A percentile compares a stretch with the other conserved stretches of the same genome.
Evolutionary conservation across 2,113 vertebrate species (phyloP).

Genomic region (Trematomus loennbergii): DNA sequence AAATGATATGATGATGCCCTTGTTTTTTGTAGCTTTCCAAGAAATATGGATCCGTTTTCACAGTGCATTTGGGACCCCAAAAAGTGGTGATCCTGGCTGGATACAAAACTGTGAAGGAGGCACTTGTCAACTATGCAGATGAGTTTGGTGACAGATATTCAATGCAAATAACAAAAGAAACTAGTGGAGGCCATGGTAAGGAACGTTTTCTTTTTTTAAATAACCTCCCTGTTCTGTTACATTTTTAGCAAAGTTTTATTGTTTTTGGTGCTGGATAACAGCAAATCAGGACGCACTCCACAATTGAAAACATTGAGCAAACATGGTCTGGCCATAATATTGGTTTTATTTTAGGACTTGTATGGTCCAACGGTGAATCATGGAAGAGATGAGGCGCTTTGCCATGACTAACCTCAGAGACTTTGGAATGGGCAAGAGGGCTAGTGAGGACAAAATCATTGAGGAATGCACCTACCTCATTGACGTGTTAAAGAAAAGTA

Average conservation of each 20-base stretch:
- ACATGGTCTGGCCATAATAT: neutral
- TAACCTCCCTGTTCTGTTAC: too few species aligned
- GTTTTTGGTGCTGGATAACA: too few species aligned
- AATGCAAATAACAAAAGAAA: rapidly evolving
- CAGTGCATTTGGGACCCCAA: too few species aligned
- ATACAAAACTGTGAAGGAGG: too few species aligned
- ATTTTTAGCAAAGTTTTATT: too few species aligned
- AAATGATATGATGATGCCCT: too few species aligned
- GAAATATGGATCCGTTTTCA: slow-evolving; percentile 64
- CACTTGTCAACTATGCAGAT: slow-evolving; percentile 34
- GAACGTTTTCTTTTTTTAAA: too few species aligned
- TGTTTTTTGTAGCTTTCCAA: slow-evolving; percentile 44
- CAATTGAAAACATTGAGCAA: too few species aligned
- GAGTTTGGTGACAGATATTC: slow-evolving; percentile 45
- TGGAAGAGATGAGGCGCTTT: slow-evolving; percentile 74
- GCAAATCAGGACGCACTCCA: too few species aligned
- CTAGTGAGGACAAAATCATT: slow-evolving; percentile 56
- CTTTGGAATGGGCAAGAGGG: slow-evolving; percentile 67
- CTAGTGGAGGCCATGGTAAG: slow-evolving; percentile 13
- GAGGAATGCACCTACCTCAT: slow-evolving; percentile 49
- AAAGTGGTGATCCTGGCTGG: too few species aligned
- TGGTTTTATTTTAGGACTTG: slow-evolving; percentile 22
- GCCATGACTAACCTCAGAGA: slow-evolving; percentile 56
- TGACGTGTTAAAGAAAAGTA: slow-evolving; percentile 26
- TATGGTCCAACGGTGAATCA: slow-evolving; percentile 45